These are phyloP conservation scores for Labeo catla DNA, from an alignment of 2,113 vertebrate genomes.

Conservation along the genomic window DNA sequence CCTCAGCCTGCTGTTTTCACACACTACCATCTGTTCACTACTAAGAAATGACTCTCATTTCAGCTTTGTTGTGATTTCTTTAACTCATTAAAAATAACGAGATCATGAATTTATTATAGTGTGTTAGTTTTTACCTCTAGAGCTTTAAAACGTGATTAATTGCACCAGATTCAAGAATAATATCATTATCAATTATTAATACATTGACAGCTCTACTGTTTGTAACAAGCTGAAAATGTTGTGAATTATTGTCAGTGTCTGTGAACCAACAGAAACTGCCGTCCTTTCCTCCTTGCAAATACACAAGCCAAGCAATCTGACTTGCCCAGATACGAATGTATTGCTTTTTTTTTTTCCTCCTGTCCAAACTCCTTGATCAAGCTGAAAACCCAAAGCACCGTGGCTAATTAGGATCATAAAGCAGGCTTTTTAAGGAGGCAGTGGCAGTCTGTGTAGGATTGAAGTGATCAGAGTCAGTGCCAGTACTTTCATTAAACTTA, in stretches of 20 bases:
- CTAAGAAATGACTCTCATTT: background rate
- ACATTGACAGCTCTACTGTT: background rate
- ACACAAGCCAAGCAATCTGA: background rate
- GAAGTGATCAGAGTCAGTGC: background rate
- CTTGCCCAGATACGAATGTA: background rate
- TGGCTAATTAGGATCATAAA: constrained; percentile 12
- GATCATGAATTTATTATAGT: background rate
- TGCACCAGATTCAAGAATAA: background rate
- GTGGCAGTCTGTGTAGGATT: background rate
- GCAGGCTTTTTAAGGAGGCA: background rate
- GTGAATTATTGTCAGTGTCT: background rate
- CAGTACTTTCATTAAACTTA: background rate
- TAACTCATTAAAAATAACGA: background rate
- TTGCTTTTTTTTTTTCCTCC: background rate
- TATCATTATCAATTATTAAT: background rate
- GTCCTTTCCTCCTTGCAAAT: background rate
- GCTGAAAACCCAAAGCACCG: constrained; percentile 7
- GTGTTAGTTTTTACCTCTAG: background rate
- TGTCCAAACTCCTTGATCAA: constrained; percentile 11
- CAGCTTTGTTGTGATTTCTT: background rate
- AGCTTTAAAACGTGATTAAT: background rate
- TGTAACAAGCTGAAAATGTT: background rate
- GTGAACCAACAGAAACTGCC: background rate
- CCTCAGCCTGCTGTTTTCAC: background rate
- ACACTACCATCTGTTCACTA: constrained; percentile 14